Conservation (phyloP, 2,797 vertebrate genomes). For the Cossypha caffra region DNA sequence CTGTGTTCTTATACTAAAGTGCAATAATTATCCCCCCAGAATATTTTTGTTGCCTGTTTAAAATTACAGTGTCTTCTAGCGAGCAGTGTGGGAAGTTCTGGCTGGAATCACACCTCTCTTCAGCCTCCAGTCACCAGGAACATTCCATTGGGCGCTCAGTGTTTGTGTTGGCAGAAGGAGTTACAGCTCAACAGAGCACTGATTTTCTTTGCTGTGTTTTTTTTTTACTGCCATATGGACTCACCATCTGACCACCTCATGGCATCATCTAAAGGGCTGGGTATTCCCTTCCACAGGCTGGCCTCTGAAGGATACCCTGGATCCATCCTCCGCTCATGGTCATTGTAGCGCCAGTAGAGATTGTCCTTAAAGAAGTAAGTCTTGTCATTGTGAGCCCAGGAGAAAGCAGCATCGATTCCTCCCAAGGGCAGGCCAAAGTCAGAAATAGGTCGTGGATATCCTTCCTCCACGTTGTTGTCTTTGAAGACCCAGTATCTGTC, state of each 20-base stretch:
- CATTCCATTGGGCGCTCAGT: neutral
- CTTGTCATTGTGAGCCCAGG: constrained; percentile 94
- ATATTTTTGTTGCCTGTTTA: neutral
- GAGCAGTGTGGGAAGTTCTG: neutral
- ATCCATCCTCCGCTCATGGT: constrained; percentile 89
- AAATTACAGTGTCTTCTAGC: neutral
- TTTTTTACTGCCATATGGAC: neutral
- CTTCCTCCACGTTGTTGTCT: constrained; percentile 94
- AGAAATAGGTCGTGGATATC: constrained; percentile 90
- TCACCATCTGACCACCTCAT: constrained; percentile 97
- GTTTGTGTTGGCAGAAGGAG: neutral
- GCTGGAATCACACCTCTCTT: neutral
- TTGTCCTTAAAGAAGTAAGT: constrained; percentile 97
- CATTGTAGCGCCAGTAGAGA: constrained; percentile 92
- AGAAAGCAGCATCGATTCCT: constrained; percentile 90
- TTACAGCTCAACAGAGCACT: neutral
- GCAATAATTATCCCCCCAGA: neutral
- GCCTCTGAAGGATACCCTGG: constrained; percentile 89
- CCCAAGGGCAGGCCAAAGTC: constrained; percentile 91
- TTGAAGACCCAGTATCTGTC: constrained; percentile 97
- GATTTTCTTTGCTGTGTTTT: neutral
- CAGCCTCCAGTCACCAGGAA: neutral
- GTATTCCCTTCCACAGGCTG: constrained; percentile 90
- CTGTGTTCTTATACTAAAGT: neutral
- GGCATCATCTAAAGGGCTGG: constrained; percentile 87